A percentile compares a stretch with the other conserved stretches of the same genome.
These are phyloP conservation scores for Salvelinus alpinus DNA, from an alignment of 2,113 vertebrate species.

Conservation along the genomic window DNA sequence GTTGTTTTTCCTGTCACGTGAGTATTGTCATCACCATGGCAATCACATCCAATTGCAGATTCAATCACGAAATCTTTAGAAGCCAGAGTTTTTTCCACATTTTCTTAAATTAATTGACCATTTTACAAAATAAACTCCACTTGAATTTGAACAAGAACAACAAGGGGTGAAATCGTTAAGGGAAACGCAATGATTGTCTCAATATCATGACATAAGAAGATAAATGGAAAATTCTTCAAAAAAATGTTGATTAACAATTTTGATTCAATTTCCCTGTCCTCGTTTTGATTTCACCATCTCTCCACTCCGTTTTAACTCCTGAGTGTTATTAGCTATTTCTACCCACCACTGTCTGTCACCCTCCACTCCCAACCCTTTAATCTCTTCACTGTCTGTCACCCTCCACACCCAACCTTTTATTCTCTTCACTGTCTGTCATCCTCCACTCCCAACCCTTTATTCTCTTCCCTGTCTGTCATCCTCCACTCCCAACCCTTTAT, in stretches of 20 bases:
- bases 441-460: slow-evolving; percentile 5
- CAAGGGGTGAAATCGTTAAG: not conserved
- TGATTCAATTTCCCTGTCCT: not conserved
- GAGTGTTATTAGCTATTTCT: slow-evolving; percentile 1
- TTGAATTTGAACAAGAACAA: not conserved
- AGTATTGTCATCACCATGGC: not conserved
- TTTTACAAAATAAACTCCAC: not conserved
- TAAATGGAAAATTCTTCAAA: not conserved
- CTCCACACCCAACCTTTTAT: slow-evolving; percentile 15
- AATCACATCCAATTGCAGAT: not conserved
- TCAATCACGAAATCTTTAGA: not conserved
- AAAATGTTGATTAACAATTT: not conserved
- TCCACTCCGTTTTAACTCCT: slow-evolving; percentile 6
- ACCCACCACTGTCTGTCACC: slow-evolving; percentile 22
- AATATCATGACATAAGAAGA: not conserved
- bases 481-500: slow-evolving; percentile 9
- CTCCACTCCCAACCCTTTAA: slow-evolving; percentile 28
- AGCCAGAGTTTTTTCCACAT: not conserved
- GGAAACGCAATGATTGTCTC: not conserved
- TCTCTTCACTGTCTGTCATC: no score
- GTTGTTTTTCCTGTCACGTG: not conserved
- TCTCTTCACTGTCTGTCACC: slow-evolving; percentile 30
- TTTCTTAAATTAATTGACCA: not conserved
- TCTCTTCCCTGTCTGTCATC: slow-evolving; percentile 28
- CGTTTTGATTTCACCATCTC: not conserved